Conservation (phyloP, 2,797 vertebrate species). For the Melanogrammus aeglefinus region DNA sequence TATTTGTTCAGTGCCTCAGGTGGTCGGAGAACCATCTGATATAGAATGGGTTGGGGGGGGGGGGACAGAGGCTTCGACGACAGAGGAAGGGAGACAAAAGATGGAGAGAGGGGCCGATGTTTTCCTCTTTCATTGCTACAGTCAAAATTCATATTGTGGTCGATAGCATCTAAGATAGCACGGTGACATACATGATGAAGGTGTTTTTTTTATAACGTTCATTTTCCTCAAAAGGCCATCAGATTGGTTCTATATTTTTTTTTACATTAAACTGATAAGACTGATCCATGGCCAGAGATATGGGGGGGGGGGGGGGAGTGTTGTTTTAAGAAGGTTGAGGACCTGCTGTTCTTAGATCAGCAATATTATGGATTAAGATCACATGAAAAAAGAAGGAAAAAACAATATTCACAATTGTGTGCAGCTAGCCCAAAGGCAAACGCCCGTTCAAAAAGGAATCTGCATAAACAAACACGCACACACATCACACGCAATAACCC, state of each 20-base stretch:
- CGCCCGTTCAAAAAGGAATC: neutral
- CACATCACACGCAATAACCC: conserved; percentile 5
- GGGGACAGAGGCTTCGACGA: conserved; percentile 16
- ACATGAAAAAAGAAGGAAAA: conserved; percentile 7
- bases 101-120: no score
- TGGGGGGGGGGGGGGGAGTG: conserved; percentile 8
- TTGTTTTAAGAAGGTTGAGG: conserved; percentile 5
- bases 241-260: neutral
- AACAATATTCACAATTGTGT: no score
- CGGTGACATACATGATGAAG: no score
- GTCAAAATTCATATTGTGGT: no score
- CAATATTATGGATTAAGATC: conserved; percentile 12
- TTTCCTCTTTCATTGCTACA: no score
- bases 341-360: conserved; percentile 19
- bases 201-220: neutral
- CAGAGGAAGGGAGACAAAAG: neutral
- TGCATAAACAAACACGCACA: conserved; percentile 7
- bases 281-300: conserved; percentile 16
- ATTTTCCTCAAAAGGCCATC: conserved; percentile 27
- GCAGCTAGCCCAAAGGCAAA: no score
- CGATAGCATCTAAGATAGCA: no score
- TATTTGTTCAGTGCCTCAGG: conserved; percentile 79
- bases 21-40: conserved; percentile 61
- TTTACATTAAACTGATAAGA: conserved; percentile 14
- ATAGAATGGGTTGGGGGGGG: conserved; percentile 43